A percentile compares a stretch with the other conserved stretches of the same genome.
Evolutionary conservation across 2,888 invertebrate species (phyloP).

Genomic region (Teinopalpus imperialis): DNA sequence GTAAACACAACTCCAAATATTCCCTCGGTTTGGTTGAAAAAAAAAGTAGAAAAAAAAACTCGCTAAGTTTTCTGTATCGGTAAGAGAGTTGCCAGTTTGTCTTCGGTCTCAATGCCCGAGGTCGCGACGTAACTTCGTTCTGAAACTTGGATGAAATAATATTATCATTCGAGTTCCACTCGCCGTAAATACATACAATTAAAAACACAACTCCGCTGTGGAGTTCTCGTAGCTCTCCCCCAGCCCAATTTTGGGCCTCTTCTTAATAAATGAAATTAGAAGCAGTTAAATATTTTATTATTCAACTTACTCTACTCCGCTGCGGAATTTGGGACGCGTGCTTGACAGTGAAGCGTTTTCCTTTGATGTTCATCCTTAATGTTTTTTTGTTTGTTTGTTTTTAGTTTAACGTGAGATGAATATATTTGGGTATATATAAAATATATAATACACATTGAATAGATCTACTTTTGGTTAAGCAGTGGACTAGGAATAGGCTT

Average conservation of each 20-base stretch:
- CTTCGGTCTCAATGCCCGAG: constrained; percentile 42
- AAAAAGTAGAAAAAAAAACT: constrained; percentile 39
- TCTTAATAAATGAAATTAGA: constrained; percentile 25
- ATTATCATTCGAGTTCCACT: constrained; percentile 51
- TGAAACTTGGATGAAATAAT: constrained; percentile 57
- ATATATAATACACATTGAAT: too few relatives aligned
- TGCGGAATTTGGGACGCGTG: not conserved
- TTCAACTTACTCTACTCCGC: constrained; percentile 1
- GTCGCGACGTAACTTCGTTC: constrained; percentile 44
- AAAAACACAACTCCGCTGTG: constrained; percentile 33
- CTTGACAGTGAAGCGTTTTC: not conserved
- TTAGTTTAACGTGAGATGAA: too few relatives aligned
- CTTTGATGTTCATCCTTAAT: constrained; percentile 3
- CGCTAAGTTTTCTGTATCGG: constrained; percentile 57
- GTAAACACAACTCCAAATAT: constrained; percentile 66
- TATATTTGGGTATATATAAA: too few relatives aligned
- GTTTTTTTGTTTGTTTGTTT: too few relatives aligned
- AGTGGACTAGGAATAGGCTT: too few relatives aligned
- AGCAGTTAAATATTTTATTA: constrained; percentile 23
- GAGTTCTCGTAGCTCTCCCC: constrained; percentile 18
- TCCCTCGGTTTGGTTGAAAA: constrained; percentile 40
- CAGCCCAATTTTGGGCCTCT: constrained; percentile 18
- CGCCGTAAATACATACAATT: constrained; percentile 39
- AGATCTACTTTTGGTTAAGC: too few relatives aligned
- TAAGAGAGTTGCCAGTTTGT: constrained; percentile 60